Base-by-base conservation (phyloP, 37 sponge, comb jelly and placozoan genomes). In the Chondrosia reniformis region DNA sequence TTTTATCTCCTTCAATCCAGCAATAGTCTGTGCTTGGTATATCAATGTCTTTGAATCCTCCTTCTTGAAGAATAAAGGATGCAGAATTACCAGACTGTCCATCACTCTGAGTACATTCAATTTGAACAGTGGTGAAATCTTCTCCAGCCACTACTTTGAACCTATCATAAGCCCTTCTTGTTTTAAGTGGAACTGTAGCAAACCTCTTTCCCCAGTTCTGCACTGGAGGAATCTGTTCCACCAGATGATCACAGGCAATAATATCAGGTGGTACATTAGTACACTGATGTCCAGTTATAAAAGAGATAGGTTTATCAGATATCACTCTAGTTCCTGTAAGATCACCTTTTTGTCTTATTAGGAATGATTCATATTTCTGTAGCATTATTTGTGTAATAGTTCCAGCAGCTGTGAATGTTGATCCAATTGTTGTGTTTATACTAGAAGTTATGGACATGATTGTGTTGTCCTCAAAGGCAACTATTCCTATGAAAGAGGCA, bases 141-240 rank as follows among this genome's bases (percentile, higher is more conserved):
- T 65, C 44, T 25, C 77, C 30, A 65, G 84, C 77, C 71, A 88
- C 25, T 21, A 88, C 45, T 7, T 63, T 31, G 67, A 57, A 69
- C 1, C 74, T 6, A 5, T 83, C 83, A 15, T 41, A 63, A 45
- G 59, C 33, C 8, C n/a, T 56, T 56, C 84, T 79, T 4, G 58
- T 76, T 4, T 22, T 3, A 28, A 84, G 55, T 24, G 89, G 75
- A n/a, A 71, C 84, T 44, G 59, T 43, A 1, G 82, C 33, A 36
- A 84, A 83, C 13, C 19, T 8, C 21, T 28, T 79, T 17, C 89
- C 89, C 89, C 89, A 88, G 13, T 76, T 79, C 4, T 59, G 63
- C 57, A 80, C 82, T 55, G 83, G 83, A 10, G 84, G 84, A 42
- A 88, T 25, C 56, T 83, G 84, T 33, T 88, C 84, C 40, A 73